Base-by-base conservation (phyloP, 2,888 invertebrate genomes). In the Dicroscelio sp. region DNA sequence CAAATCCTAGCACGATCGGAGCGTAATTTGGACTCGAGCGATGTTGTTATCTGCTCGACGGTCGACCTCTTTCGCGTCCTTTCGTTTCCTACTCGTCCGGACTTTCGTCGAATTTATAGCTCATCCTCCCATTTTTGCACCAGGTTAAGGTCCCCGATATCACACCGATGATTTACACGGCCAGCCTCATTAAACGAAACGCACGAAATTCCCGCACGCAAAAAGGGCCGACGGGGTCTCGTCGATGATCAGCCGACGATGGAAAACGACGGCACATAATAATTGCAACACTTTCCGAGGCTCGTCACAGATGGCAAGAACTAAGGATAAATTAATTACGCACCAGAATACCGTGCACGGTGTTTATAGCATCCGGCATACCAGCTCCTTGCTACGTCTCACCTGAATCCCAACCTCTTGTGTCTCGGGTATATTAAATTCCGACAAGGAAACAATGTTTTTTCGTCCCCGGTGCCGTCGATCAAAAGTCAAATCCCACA, bases 311-410 rank as follows among this genome's bases (percentile, higher is more conserved):
- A 92, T 87, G 86, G 89, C 89, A 90, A 90, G 87, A 92, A 90
- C 85, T 84, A 58, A 88, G 92, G 92, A 92, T 92, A 92, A 92
- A 92, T 92, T 92, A 92, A 92, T 92, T 90, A 92, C 91, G 88
- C 89, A 33, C 71, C 75, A 60, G 90, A 87, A 86, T 90, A 91
- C 90, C 89, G 88, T 73, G 90, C 85, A 82, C 89, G 71, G 90
- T 88, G 92, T 92, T 88, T 90, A 90, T 92, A 86, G 88, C 90
- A 92, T 92, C 92, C 91, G 90, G 90, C 92, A 90, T 92, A 90
- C 92, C 90, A 87, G 85, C 80, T 86, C 90, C 85, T 90, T 88
- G 88, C 87, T 85, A 76, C 75, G 90, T 91, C 92, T 90, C 92
- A 91, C 90, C 90, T 92, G 82, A 89, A 88, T 86, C 86, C 69